These are phyloP conservation scores for Sebastes ruberrimus DNA, from an alignment of 2,797 vertebrate genomes.

Conservation along the genomic window DNA sequence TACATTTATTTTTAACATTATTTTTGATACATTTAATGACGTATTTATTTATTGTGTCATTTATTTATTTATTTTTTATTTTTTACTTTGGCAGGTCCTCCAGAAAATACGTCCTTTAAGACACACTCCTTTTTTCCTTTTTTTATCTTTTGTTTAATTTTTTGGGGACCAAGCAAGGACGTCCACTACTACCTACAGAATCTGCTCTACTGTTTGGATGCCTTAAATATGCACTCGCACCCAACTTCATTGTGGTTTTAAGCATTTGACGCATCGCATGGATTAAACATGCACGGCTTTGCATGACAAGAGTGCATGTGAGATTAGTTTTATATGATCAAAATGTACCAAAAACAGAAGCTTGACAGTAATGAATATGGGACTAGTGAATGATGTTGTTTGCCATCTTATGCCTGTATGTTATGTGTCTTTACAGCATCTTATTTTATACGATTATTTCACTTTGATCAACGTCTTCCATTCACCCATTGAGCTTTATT, in stretches of 20 bases:
- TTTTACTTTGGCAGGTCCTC: too few relatives aligned
- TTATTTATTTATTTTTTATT: too few relatives aligned
- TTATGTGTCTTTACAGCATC: constrained; percentile 25
- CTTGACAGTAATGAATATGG: constrained; percentile 23
- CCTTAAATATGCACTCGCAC: constrained; percentile 41
- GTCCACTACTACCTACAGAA: background rate
- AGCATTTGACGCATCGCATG: constrained; percentile 19
- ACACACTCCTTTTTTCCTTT: constrained; percentile 5
- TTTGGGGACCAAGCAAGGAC: background rate
- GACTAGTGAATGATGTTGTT: constrained; percentile 28
- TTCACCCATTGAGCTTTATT: constrained; percentile 59
- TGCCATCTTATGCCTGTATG: constrained; percentile 43
- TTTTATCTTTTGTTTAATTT: background rate
- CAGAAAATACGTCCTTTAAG: background rate
- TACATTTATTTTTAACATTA: too few relatives aligned
- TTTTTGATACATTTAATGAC: too few relatives aligned
- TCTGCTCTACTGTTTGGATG: constrained; percentile 19
- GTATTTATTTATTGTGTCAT: too few relatives aligned
- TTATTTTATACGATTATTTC: constrained; percentile 32
- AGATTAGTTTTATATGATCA: constrained; percentile 24
- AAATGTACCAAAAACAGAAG: constrained; percentile 56
- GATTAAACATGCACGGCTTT: constrained; percentile 52
- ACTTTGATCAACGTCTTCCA: constrained; percentile 39
- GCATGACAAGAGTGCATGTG: constrained; percentile 56
- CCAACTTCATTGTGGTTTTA: background rate